Conservation (phyloP, 2,888 invertebrate species). For the Tiliacea aurago region DNA sequence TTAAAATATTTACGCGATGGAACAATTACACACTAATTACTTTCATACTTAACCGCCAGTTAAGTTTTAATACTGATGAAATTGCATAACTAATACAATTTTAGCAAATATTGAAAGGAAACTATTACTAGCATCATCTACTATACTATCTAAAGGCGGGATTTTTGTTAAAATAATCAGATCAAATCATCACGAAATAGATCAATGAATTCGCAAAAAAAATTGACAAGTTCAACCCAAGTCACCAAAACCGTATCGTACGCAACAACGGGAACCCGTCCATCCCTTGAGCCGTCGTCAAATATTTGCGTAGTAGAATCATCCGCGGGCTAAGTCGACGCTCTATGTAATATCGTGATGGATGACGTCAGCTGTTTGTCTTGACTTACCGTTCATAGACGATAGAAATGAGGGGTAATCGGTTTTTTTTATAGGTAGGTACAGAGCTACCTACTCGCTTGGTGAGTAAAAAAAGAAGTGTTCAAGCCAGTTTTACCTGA, state of each 20-base stretch:
- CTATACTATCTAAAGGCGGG: too few relatives aligned
- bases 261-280: constrained; percentile 65
- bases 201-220: background rate
- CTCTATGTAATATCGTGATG: constrained; percentile 84
- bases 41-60: background rate
- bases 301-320: constrained; percentile 87
- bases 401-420: constrained; percentile 56
- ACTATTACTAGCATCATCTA: background rate
- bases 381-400: constrained; percentile 57
- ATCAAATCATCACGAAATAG: background rate
- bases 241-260: constrained; percentile 53
- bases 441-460: background rate
- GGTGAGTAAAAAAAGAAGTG: background rate
- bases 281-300: constrained; percentile 76
- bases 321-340: constrained; percentile 80
- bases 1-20: too few relatives aligned
- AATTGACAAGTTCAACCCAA: too few relatives aligned
- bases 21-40: background rate
- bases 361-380: constrained; percentile 76
- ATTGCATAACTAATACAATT: too few relatives aligned
- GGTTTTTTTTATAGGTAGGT: constrained; percentile 40
- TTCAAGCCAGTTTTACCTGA: background rate
- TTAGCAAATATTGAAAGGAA: background rate
- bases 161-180: background rate
- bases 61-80: background rate